Conservation (phyloP, 2,888 invertebrate species). For the Criorhina ranunculi region DNA sequence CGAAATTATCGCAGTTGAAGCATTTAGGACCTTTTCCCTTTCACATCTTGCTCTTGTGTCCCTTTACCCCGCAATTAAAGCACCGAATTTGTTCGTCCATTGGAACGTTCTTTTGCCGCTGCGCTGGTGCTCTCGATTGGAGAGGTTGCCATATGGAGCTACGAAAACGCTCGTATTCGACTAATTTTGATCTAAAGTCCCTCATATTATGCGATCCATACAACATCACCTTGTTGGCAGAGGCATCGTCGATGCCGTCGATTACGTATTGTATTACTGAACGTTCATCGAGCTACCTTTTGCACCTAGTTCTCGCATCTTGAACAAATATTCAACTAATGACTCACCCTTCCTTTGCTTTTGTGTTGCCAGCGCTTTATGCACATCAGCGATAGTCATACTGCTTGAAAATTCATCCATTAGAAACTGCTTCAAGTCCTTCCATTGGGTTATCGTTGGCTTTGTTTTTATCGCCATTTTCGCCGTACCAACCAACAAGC, state of each 20-base stretch:
- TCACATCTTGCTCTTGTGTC: neutral
- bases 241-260: neutral
- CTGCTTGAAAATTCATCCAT: neutral
- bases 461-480: neutral
- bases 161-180: no score
- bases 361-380: neutral
- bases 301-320: neutral
- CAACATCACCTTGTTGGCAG: neutral
- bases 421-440: neutral
- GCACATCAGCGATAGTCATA: neutral
- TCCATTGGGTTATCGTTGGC: neutral
- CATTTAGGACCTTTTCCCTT: constrained; percentile 2
- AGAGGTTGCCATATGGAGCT: no score
- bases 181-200: neutral
- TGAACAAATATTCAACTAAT: constrained; percentile 8
- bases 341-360: constrained; percentile 1
- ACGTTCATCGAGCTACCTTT: neutral
- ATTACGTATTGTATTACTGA: neutral
- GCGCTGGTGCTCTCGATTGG: no score
- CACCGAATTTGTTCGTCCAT: neutral
- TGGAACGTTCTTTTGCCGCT: neutral
- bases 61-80: constrained; percentile 1
- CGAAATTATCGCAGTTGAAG: constrained; percentile 12
- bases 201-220: neutral
- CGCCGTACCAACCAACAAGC: neutral